Evolutionary conservation across 1,140 invertebrate genomes (phyloP).

Genomic region (Chironomus striatipennis): DNA sequence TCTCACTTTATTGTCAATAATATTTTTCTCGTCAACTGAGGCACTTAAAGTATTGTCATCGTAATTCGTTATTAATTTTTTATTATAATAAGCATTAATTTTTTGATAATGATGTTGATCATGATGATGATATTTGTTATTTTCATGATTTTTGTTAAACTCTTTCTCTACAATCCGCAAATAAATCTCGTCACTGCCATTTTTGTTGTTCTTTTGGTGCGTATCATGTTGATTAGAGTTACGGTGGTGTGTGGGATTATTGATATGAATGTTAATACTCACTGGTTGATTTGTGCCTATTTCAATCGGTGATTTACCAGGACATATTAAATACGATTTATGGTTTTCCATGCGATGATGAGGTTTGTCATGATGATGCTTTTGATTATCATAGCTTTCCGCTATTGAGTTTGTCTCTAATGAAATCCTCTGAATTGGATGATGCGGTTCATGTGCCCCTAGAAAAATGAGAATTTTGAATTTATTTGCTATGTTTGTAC

Average conservation of each 20-base stretch:
- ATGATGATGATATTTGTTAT: not conserved
- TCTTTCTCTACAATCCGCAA: conserved; percentile 25
- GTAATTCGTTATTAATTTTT: not conserved
- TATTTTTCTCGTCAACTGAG: not conserved
- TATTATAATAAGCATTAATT: not conserved
- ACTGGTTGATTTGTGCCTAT: conserved; percentile 35
- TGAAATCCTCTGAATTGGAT: not conserved
- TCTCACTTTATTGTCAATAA: not conserved
- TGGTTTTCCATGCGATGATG: conserved; percentile 26
- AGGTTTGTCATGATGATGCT: not conserved
- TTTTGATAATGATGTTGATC: not conserved
- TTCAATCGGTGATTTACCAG: conserved; percentile 32
- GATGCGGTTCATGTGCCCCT: not conserved
- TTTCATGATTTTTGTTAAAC: not conserved
- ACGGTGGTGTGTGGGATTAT: not conserved
- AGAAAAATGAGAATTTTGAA: not conserved
- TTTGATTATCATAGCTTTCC: not conserved
- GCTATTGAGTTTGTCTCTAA: conserved; percentile 9
- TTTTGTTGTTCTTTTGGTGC: not conserved
- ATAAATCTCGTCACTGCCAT: not conserved
- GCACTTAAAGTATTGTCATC: not conserved
- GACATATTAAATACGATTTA: conserved; percentile 36
- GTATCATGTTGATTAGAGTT: not conserved
- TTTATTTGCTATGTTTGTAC: not conserved
- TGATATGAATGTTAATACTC: conserved; percentile 29